phyloP scores from a whole-genome alignment of 2,797 vertebrate species.

The Hydrocynus forskahlii region DNA sequence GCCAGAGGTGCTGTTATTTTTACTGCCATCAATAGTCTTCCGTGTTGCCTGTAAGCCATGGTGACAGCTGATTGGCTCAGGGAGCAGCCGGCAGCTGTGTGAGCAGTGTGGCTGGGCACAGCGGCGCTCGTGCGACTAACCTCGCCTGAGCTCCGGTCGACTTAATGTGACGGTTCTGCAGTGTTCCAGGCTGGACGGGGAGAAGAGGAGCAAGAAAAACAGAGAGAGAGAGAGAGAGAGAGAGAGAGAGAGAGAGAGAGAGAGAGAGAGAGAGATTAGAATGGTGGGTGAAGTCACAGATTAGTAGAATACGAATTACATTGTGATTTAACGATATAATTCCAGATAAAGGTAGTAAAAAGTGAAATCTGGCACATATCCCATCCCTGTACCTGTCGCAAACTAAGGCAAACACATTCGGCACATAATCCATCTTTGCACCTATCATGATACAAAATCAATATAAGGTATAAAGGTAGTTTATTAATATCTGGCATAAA shows the following conservation, averaged over 20 bases:
- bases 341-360: too few relatives aligned
- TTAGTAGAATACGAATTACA: neutral
- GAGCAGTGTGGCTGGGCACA: slow-evolving; percentile 22
- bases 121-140: slow-evolving; percentile 13
- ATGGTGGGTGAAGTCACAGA: neutral
- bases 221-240: too few relatives aligned
- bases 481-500: too few relatives aligned
- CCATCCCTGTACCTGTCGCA: too few relatives aligned
- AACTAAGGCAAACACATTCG: too few relatives aligned
- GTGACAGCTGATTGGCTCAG: slow-evolving; percentile 30
- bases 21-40: slow-evolving; percentile 44
- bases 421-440: too few relatives aligned
- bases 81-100: slow-evolving; percentile 25
- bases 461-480: neutral
- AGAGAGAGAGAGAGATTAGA: neutral
- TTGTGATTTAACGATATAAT: neutral
- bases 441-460: neutral
- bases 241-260: neutral
- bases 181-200: neutral
- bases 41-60: slow-evolving; percentile 23
- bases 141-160: slow-evolving; percentile 3
- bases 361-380: too few relatives aligned
- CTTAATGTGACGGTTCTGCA: slow-evolving; percentile 12
- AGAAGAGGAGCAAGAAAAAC: neutral
- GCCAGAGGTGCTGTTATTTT: slow-evolving; percentile 53